Evolutionary conservation across 2,888 invertebrate species (phyloP), one percentile per base, ranked within the genome.

Genomic region (Sylvicola fuscatus): DNA sequence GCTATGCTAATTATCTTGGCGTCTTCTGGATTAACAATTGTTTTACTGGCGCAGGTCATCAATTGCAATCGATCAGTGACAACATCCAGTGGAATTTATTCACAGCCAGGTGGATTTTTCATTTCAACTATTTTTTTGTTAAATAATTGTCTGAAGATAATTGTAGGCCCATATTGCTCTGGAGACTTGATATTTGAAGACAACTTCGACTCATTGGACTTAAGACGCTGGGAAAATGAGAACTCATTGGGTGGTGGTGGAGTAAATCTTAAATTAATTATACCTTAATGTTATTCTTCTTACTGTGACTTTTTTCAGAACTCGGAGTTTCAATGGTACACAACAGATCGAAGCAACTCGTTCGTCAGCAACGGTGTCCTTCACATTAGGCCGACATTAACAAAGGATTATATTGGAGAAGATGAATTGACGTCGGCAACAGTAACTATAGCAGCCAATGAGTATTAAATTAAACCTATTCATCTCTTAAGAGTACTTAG

Each of bases 261-360:
- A 34, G 44, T 44, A 42, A 38, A 41, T 36, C 4, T 21, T 21
- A 6, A 21, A 21, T 21, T 21, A 6, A 21, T 21, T 21, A 6
- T 21, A 21, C 8, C 8, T 21, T 21, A 21, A 21, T 21, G 4
- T 21, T 21, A 21, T 6, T 6, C 4, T 21, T 21, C 8, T 6
- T 21, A 21, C 8, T 21, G 4, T 21, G 21, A 21, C 21, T 21
- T 21, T 41, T 56, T 53, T 26, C 49, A 72, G 71, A 72, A 73
- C 50, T 68, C 70, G 68, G 74, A 75, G 50, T 76, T 75, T 52
- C 69, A 75, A 51, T 69, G 68, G 54, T 74, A 73, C 52, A 63
- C 52, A 44, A 75, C 76, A 56, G 73, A 72, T 49, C 62, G 76
- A 21, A 58, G 64, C 2, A 74, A 75, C 53, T 72, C 72, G 33